Conservation (phyloP, 2,797 vertebrate genomes). For the Galago senegalensis region DNA sequence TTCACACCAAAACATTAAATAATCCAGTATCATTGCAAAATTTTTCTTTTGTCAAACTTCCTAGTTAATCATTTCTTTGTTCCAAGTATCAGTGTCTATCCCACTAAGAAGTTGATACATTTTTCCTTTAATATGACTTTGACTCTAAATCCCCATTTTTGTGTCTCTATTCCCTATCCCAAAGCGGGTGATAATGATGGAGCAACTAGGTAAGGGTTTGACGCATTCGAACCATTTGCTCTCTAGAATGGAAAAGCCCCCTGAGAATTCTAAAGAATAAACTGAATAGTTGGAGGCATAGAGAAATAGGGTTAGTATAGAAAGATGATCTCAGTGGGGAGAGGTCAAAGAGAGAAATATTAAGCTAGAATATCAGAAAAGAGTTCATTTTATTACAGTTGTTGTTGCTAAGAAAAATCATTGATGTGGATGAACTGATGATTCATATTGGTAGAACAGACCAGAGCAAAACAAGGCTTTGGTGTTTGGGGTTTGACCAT, state of each 20-base stretch:
- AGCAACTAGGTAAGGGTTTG: not conserved
- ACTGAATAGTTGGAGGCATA: not conserved
- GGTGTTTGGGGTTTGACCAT: not conserved
- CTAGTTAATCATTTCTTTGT: not conserved
- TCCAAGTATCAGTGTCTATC: not conserved
- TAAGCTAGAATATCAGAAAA: not conserved
- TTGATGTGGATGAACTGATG: not conserved
- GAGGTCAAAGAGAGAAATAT: not conserved
- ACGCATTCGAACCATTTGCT: not conserved
- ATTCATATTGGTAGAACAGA: not conserved
- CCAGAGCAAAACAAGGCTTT: not conserved
- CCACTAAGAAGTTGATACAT: not conserved
- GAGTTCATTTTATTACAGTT: not conserved
- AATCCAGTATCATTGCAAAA: not conserved
- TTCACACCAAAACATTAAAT: not conserved
- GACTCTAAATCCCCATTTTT: not conserved
- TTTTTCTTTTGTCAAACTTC: not conserved
- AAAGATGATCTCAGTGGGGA: not conserved
- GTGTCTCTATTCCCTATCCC: not conserved
- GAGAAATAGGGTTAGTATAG: not conserved
- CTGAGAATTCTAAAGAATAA: not conserved
- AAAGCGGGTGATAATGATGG: not conserved
- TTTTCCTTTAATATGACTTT: slow-evolving; percentile 15
- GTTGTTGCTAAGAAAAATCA: not conserved
- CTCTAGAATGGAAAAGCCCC: not conserved